Evolutionary conservation across 2,797 vertebrate genomes (phyloP).

Genomic region (Arctocebus calabarensis): DNA sequence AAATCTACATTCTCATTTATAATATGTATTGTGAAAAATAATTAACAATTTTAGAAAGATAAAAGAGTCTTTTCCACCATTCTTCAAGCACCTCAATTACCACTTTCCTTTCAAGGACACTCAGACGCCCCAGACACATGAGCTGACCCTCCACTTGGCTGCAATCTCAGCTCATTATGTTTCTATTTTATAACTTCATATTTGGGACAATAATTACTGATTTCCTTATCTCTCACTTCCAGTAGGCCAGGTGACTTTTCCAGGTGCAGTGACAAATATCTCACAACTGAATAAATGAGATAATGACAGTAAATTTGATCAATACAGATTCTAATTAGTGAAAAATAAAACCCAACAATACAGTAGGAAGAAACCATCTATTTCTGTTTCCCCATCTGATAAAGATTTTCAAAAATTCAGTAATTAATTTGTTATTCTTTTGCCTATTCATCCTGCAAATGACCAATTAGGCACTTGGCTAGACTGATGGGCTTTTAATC

Average conservation of each 20-base stretch:
- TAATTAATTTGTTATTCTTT: conserved; percentile 4
- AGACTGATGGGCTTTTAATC: neutral
- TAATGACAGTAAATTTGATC: neutral
- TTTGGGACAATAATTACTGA: conserved; percentile 6
- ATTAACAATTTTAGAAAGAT: conserved; percentile 31
- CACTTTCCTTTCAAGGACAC: neutral
- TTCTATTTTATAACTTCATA: conserved; percentile 41
- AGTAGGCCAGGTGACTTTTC: neutral
- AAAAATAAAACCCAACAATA: neutral
- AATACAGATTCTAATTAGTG: neutral
- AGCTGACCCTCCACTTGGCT: neutral
- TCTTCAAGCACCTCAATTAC: neutral
- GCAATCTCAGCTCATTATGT: neutral
- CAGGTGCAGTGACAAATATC: neutral
- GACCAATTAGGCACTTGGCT: neutral
- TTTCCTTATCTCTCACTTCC: neutral
- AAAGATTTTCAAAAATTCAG: neutral
- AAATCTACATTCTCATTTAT: conserved; percentile 5
- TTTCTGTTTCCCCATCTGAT: neutral
- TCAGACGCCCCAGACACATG: neutral
- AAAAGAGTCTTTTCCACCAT: neutral
- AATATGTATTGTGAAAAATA: neutral
- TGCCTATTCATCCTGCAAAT: neutral
- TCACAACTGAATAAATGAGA: conserved; percentile 20
- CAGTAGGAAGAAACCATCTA: neutral